Evolutionary conservation across 2,888 invertebrate genomes (phyloP).

Genomic region (Aethes cnicana): DNA sequence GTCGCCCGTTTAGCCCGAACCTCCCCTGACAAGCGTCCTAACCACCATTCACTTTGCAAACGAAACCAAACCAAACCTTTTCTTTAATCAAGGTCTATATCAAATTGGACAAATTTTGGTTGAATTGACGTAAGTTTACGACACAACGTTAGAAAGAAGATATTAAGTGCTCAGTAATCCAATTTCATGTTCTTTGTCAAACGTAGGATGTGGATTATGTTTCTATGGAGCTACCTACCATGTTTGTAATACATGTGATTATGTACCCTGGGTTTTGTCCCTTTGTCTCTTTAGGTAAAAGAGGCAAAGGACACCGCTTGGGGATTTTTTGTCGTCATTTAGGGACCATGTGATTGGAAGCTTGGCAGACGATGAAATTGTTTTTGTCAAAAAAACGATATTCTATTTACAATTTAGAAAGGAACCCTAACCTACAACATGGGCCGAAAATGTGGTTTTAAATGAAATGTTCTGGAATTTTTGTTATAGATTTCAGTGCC

Average conservation of each 20-base stretch:
- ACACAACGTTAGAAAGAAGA: slow-evolving; percentile 66
- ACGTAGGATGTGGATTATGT: slow-evolving; percentile 79
- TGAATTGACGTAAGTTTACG: slow-evolving; percentile 49
- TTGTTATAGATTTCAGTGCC: too few species aligned
- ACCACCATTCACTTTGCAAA: slow-evolving; percentile 16
- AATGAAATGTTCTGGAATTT: too few species aligned
- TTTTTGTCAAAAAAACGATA: too few species aligned
- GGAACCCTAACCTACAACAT: too few species aligned
- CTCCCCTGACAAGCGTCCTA: slow-evolving; percentile 32
- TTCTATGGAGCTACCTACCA: slow-evolving; percentile 69
- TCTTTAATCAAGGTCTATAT: slow-evolving; percentile 30
- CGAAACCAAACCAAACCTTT: slow-evolving; percentile 2
- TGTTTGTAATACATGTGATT: slow-evolving; percentile 68
- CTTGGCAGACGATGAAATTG: too few species aligned
- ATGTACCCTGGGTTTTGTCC: slow-evolving; percentile 66
- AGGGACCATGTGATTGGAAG: too few species aligned
- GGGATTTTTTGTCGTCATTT: slow-evolving; percentile 33
- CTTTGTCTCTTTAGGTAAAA: slow-evolving; percentile 57
- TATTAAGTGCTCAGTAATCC: slow-evolving; percentile 79
- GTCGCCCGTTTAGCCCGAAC: slow-evolving; percentile 63
- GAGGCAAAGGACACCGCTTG: slow-evolving; percentile 47
- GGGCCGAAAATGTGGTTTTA: too few species aligned
- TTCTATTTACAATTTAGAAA: too few species aligned
- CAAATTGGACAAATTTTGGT: background rate
- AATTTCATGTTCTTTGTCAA: slow-evolving; percentile 78